Base-by-base conservation (phyloP, 2,888 invertebrate genomes). In the Gastrophysa polygoni region DNA sequence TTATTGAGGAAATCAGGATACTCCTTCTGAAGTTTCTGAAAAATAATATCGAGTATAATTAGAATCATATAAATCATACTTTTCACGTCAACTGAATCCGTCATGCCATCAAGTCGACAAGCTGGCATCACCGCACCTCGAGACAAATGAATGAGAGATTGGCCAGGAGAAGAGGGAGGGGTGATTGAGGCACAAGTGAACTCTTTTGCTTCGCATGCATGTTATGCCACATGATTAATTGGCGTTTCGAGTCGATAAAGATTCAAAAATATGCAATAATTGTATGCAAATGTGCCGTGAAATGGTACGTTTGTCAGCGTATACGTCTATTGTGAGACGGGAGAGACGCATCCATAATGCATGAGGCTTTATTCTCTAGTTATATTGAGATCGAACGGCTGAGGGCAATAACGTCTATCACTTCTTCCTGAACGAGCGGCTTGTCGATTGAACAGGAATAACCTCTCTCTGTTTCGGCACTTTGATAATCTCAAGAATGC, bases 281-380 rank as follows among this genome's bases (percentile, higher is more conserved):
- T 68, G 68, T 68, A 68, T 68, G 68, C 47, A 67, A 68, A 68
- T 68, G 48, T n/a, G 17, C 34, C 44, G 32, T 62, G 62, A 55
- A 54, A 58, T 58, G 57, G 54, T 55, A 29, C 32, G 49, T 49
- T 14, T 38, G 38, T 38, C 7, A 2, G 38, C 4, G 38, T 11
- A n/a, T n/a, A 38, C 11, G 38, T 38, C 38, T 38, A 38, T 38
- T 38, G 38, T 38, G 14, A 38, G 38, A 38, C 11, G 38, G 14
- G 38, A 38, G 38, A 38, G 38, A 7, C 1, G 6, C 38, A 38
- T 38, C n/a, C 38, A 38, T 38, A 38, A 38, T 38, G 38, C 14
- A 38, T 38, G 38, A 38, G 38, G 38, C 38, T 38, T 38, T 38
- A 38, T 38, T 38, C 38, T 38, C 38, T 38, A n/a, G 38, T 38